Percentiles rank a stretch among this genome's conserved stretches.
Conservation (phyloP, 2,888 invertebrate genomes). For the Eurytoma californica region DNA sequence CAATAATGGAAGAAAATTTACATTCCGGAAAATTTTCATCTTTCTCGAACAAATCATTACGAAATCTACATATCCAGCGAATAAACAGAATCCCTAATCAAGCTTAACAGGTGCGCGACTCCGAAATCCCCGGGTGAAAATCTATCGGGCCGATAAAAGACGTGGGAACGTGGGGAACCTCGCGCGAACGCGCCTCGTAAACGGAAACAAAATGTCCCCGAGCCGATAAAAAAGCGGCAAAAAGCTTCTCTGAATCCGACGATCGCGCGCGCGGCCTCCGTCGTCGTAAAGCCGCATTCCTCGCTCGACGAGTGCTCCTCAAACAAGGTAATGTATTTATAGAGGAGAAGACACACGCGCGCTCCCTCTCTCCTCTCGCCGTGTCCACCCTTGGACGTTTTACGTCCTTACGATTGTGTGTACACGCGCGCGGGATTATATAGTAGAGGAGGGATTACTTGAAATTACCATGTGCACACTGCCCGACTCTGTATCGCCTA, state of each 20-base stretch:
- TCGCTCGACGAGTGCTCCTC: slow-evolving; percentile 70
- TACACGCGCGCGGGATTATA: slow-evolving; percentile 2
- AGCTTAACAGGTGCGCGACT: no score
- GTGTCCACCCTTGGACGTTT: slow-evolving; percentile 57
- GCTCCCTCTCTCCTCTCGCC: slow-evolving; percentile 58
- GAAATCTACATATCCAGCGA: no score
- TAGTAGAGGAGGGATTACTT: slow-evolving; percentile 18
- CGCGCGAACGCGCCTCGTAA: background rate
- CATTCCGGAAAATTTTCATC: background rate
- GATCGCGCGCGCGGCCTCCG: slow-evolving; percentile 8
- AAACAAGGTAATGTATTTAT: slow-evolving; percentile 74
- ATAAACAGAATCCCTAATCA: background rate
- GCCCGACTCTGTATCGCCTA: background rate
- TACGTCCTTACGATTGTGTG: slow-evolving; percentile 3
- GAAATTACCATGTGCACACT: slow-evolving; percentile 2
- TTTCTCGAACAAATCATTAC: background rate
- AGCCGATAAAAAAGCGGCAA: slow-evolving; percentile 27
- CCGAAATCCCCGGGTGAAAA: no score
- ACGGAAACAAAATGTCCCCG: background rate
- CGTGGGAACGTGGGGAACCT: slow-evolving; percentile 23
- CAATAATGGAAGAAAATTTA: background rate
- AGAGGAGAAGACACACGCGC: slow-evolving; percentile 63
- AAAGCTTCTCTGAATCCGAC: slow-evolving; percentile 47
- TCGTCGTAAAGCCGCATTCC: slow-evolving; percentile 68
- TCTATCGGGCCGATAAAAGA: background rate